These are phyloP conservation scores for Prietella phreatophila DNA, from an alignment of 2,113 vertebrate species.

Conservation along the genomic window DNA sequence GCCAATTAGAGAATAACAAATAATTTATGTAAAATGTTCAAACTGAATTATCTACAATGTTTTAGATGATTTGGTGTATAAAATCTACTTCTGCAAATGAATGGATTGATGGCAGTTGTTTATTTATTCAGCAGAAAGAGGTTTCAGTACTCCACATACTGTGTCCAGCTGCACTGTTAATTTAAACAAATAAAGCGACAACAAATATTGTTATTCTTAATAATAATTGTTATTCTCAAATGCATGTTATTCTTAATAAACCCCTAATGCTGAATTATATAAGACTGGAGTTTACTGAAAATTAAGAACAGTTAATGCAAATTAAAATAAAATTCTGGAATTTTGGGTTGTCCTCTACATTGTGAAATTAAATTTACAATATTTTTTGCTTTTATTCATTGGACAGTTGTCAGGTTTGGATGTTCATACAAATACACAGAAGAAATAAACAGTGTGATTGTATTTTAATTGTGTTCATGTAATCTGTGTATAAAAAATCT, in stretches of 20 bases:
- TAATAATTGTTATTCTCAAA: neutral
- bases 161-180: neutral
- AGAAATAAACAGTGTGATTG: neutral
- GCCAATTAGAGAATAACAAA: neutral
- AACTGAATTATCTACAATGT: neutral
- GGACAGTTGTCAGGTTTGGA: neutral
- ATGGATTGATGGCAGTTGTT: neutral
- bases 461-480: neutral
- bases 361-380: neutral
- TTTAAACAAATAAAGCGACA: neutral
- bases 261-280: neutral
- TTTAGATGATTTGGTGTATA: neutral
- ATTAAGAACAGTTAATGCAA: neutral
- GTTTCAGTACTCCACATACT: neutral
- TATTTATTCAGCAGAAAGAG: neutral
- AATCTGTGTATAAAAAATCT: neutral
- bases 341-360: neutral
- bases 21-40: neutral
- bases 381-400: neutral
- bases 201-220: neutral
- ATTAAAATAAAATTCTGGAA: neutral
- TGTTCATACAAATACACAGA: neutral
- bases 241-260: neutral
- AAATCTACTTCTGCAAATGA: neutral
- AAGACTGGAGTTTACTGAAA: neutral